phyloP scores from a whole-genome alignment of 2,113 vertebrate species.

The Pygoscelis adeliae region DNA sequence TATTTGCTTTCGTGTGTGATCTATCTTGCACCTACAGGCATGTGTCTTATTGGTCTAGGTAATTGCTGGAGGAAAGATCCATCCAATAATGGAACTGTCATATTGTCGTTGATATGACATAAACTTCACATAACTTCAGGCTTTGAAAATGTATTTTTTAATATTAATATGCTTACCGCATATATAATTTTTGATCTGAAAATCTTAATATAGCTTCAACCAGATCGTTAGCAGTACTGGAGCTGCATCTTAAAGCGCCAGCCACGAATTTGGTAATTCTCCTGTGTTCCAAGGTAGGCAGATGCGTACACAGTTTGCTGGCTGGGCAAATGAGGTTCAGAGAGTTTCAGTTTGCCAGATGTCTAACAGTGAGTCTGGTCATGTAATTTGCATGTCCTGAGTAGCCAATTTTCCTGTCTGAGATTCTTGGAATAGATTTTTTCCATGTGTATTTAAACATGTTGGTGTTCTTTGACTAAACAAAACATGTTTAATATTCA shows the following conservation, averaged over 20 bases:
- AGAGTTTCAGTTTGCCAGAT: neutral
- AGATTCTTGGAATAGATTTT: neutral
- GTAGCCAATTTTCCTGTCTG: neutral
- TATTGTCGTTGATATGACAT: neutral
- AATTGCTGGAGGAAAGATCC: slow-evolving; percentile 29
- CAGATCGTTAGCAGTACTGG: neutral
- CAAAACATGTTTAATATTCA: neutral
- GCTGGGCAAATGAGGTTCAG: neutral
- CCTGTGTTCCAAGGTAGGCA: neutral
- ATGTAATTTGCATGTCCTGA: neutral
- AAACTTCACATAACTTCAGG: slow-evolving; percentile 35
- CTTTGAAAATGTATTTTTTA: slow-evolving; percentile 36
- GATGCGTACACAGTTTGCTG: neutral
- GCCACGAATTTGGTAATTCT: neutral
- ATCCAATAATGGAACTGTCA: slow-evolving; percentile 42
- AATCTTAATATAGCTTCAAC: slow-evolving; percentile 18
- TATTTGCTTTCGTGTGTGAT: slow-evolving; percentile 53
- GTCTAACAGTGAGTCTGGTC: neutral
- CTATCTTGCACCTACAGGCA: neutral
- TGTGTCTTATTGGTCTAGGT: neutral
- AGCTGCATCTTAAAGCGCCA: neutral
- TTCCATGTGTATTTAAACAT: neutral
- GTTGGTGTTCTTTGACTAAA: neutral
- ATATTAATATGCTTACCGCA: slow-evolving; percentile 29
- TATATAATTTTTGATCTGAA: slow-evolving; percentile 12